Evolutionary conservation across 2,888 invertebrate genomes (phyloP).

Genomic region (Tachystola acroxantha): DNA sequence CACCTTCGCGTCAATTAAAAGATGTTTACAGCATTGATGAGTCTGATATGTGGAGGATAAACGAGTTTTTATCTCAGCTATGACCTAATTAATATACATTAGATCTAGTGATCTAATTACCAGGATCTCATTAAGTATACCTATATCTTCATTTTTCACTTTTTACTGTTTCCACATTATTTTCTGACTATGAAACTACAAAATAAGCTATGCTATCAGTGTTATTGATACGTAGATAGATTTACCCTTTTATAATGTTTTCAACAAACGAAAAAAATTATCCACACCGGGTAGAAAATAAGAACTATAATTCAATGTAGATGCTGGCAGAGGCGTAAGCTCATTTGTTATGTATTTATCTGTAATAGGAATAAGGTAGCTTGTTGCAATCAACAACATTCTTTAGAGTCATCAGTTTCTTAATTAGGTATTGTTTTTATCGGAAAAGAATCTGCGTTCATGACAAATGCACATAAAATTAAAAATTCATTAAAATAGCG

Average conservation of each 20-base stretch:
- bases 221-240: too few species aligned
- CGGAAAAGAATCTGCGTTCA: constrained; percentile 11
- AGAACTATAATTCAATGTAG: too few species aligned
- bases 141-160: too few species aligned
- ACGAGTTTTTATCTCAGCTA: constrained; percentile 8
- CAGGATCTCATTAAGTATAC: constrained; percentile 9
- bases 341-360: too few species aligned
- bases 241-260: too few species aligned
- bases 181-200: too few species aligned
- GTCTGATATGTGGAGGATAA: constrained; percentile 5
- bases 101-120: constrained; percentile 14
- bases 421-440: constrained; percentile 39
- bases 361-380: too few species aligned
- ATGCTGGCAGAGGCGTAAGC: too few species aligned
- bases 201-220: too few species aligned
- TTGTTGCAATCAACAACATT: constrained; percentile 23
- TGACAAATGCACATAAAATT: constrained; percentile 7
- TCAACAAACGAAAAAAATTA: too few species aligned
- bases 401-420: constrained; percentile 29
- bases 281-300: too few species aligned
- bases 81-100: constrained; percentile 10
- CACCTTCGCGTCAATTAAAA: constrained; percentile 1
- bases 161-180: too few species aligned
- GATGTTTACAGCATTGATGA: not conserved
- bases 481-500: not conserved